Conservation (phyloP, 2,888 invertebrate genomes). For the Ephialtes manifestator region DNA sequence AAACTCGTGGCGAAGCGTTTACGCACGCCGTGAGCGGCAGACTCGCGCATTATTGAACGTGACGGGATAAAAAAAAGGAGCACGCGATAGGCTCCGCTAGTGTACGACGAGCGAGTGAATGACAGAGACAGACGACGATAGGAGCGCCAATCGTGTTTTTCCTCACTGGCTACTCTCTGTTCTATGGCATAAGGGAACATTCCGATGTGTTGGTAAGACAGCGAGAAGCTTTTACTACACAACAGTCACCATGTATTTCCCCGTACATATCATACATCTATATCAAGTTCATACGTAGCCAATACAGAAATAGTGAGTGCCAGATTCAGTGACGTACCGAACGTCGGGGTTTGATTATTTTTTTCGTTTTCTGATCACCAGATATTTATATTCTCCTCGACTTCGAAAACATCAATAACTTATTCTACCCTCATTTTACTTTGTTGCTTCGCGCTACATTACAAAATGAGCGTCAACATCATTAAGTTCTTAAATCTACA, state of each 20-base stretch:
- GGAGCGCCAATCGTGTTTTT: slow-evolving; percentile 58
- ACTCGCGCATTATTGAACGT: slow-evolving; percentile 69
- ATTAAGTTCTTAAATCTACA: too few relatives aligned
- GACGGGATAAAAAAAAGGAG: slow-evolving; percentile 58
- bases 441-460: too few relatives aligned
- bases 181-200: slow-evolving; percentile 9
- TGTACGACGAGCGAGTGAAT: slow-evolving; percentile 52
- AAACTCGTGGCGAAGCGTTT: slow-evolving; percentile 54
- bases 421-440: too few relatives aligned
- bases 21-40: slow-evolving; percentile 64
- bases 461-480: too few relatives aligned
- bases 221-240: background rate
- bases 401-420: too few relatives aligned
- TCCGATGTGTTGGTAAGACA: slow-evolving; percentile 27
- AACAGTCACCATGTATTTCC: background rate
- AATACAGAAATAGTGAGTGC: background rate
- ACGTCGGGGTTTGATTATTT: too few relatives aligned
- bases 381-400: too few relatives aligned
- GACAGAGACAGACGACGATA: slow-evolving; percentile 65
- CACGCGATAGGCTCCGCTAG: slow-evolving; percentile 47
- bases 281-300: background rate
- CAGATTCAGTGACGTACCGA: too few relatives aligned
- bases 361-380: too few relatives aligned
- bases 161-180: slow-evolving; percentile 5
- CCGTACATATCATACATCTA: slow-evolving; percentile 25